These are phyloP conservation scores for Rhagonycha lutea DNA, from an alignment of 2,888 invertebrate genomes.

Conservation along the genomic window DNA sequence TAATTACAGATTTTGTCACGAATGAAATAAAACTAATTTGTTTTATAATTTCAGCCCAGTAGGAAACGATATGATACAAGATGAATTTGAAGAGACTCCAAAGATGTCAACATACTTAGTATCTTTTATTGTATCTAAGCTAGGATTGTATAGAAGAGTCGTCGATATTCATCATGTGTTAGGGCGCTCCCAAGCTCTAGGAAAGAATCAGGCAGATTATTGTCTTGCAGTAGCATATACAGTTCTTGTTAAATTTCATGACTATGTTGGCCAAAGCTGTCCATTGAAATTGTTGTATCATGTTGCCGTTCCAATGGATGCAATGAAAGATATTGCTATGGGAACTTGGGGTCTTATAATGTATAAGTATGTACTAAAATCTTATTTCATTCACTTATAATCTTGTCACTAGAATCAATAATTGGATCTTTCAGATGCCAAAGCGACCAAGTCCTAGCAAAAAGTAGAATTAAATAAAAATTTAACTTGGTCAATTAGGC, in stretches of 20 bases:
- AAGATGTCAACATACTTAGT: background rate
- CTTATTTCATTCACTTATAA: background rate
- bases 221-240: slow-evolving; percentile 29
- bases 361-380: background rate
- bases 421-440: too few species aligned
- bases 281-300: background rate
- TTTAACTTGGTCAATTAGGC: too few species aligned
- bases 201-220: background rate
- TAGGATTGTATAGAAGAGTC: background rate
- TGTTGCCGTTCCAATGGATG: background rate
- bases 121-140: background rate
- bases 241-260: background rate
- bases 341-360: background rate
- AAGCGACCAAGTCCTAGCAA: too few species aligned
- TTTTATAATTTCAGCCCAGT: background rate
- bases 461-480: too few species aligned
- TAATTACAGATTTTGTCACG: too few species aligned
- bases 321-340: background rate
- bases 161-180: background rate
- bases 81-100: background rate
- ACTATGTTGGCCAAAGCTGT: background rate
- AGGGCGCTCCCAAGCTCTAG: background rate
- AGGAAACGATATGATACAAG: background rate
- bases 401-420: too few species aligned
- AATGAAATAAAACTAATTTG: too few species aligned